Base-by-base conservation (phyloP, 2,113 vertebrate species). In the Triplophysa rosa region DNA sequence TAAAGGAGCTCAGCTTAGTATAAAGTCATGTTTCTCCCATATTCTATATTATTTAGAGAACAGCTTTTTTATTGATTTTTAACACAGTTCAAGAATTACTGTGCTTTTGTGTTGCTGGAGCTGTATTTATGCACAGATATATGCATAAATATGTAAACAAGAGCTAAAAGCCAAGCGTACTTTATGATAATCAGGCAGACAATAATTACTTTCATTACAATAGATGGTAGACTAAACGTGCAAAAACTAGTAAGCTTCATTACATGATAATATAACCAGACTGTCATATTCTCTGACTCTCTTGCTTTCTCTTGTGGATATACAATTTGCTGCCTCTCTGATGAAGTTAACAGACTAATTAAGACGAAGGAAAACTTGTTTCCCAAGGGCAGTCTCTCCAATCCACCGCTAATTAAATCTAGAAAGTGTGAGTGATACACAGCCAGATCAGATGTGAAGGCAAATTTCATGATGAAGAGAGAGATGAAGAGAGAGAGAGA, bases 261-360 rank as follows among this genome's bases (percentile, higher is more conserved):
- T 65, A 17, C 61, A 52, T 76, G 49, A 4, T 76, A 76, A 54
- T 52, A 52, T 37, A 76, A 65, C 10, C 16, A 76, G 24, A 21
- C 24, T 54, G 61, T 65, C 61, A 37, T 64, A 45, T 21, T 67
- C 62, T 79, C 21, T 8, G 19, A 33, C 68, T 73, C 69, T 59
- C 40, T 21, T 47, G n/a, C 8, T 79, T 72, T 84, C 87, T 88
- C 82, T 82, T 86, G 85, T 86, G 82, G 82, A 82, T 88, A 87
- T 87, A 87, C 89, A 90, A 88, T 87, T 87, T 87, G 87, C 83
- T 93, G 65, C 56, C 49, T 91, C 90, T 93, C 92, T 93, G 93
- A 94, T 96, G 91, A 94, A 93, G 95, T 94, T 95, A 95, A 95
- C 94, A 94, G 93, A 91, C 91, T 95, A 96, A 97, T 97, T 96